Base-by-base conservation (phyloP, 2,797 vertebrate species). In the Emydoidea blandingii region DNA sequence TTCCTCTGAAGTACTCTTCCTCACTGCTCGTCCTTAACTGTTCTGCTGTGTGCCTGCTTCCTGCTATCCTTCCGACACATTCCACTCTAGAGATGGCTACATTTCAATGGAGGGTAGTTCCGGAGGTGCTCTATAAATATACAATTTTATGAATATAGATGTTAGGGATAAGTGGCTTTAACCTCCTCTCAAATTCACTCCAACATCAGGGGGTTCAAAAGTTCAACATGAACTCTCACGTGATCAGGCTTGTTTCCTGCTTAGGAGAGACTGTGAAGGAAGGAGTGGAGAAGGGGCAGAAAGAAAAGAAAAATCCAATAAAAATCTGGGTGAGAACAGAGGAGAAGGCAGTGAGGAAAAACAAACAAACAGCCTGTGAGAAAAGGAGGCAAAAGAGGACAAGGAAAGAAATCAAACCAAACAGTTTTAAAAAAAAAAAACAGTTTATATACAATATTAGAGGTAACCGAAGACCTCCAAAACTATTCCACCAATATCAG, bases 271-370 rank as follows among this genome's bases (percentile, higher is more conserved):
- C 37, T 82, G 89, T 3, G 44, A 97, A 95, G 95, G 95, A 96
- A 95, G 54, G 91, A 87, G 37, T 37, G 3, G 29, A 50, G 79
- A 85, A 95, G 90, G 44, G 87, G 91, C 49, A 92, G 89, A 95
- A 91, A 89, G 93, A 91, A 7, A 6, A 92, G 84, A 96, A 88
- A 95, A 96, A 97, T 96, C 95, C 93, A 96, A 95, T 97, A 97
- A 96, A 94, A 59, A 93, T 79, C 0, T 5, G 92, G 76, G 87
- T 87, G 94, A 95, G 94, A 95, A n/a, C 14, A 41, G 34, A 94
- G 91, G 87, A 88, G 94, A 82, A 79, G 12, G 93, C 19, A 76
- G 94, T 96, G 93, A 96, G 90, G 90, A 95, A 95, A 95, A 95
- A 91, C 96, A 90, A 92, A 94, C 94, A 95, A n/a, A 44, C 44